Evolutionary conservation across 1,140 invertebrate genomes (phyloP).

Genomic region (Forficula auricularia): DNA sequence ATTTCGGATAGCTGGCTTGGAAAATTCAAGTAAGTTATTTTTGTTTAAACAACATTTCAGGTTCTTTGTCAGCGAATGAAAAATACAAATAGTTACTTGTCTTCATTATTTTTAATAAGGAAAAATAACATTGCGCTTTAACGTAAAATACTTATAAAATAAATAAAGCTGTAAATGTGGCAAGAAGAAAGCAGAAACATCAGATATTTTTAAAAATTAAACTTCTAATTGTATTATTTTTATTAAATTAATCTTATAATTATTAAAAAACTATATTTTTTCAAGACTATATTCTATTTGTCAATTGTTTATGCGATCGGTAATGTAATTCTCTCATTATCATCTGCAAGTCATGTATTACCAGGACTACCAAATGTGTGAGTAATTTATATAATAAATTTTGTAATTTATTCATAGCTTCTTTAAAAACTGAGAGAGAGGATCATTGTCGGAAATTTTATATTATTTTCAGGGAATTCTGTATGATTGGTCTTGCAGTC

Average conservation of each 20-base stretch:
- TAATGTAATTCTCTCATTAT: constrained; percentile 56
- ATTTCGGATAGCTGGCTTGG: constrained; percentile 74
- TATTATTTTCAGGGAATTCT: constrained; percentile 39
- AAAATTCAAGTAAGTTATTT: constrained; percentile 45
- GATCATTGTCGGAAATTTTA: background rate
- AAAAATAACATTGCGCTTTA: too few species aligned
- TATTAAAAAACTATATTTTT: constrained; percentile 6
- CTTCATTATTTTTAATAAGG: too few species aligned
- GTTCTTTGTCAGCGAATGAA: too few species aligned
- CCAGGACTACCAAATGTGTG: constrained; percentile 6
- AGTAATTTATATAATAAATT: background rate
- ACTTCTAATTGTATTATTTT: background rate
- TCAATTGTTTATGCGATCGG: constrained; percentile 79
- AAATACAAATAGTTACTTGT: background rate
- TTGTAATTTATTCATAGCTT: background rate
- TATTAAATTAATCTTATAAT: background rate
- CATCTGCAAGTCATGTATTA: constrained; percentile 28
- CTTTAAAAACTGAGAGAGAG: background rate
- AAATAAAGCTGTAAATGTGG: too few species aligned
- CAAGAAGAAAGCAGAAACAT: background rate
- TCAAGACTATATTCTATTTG: constrained; percentile 66
- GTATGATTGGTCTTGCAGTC: constrained; percentile 58
- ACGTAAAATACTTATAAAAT: too few species aligned
- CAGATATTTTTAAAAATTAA: background rate
- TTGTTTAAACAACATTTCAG: background rate